phyloP scores from a whole-genome alignment of 1,140 invertebrate genomes.

The Drosophila repletoides region DNA sequence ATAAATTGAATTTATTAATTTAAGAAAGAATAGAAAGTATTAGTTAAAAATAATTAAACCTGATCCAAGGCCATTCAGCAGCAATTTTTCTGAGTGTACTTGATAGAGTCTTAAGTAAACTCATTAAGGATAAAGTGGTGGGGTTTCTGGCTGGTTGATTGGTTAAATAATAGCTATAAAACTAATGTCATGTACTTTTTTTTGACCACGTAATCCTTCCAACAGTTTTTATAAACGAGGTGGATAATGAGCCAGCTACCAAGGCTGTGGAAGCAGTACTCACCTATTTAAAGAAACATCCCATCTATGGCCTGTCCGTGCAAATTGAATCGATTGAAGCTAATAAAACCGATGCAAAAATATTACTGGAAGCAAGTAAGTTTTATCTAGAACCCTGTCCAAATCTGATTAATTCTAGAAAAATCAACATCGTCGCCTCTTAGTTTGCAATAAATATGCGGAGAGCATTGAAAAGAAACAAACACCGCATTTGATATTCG shows the following conservation, averaged over 20 bases:
- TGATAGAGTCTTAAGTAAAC: constrained; percentile 50
- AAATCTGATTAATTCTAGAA: neutral
- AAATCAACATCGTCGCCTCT: neutral
- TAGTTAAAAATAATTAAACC: neutral
- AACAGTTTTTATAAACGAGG: constrained; percentile 88
- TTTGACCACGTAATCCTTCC: constrained; percentile 3
- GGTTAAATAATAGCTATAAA: constrained; percentile 16
- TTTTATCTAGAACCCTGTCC: neutral
- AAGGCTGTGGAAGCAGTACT: constrained; percentile 87
- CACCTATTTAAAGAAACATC: constrained; percentile 87
- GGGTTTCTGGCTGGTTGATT: neutral
- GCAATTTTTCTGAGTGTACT: no score
- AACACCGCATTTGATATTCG: constrained; percentile 90
- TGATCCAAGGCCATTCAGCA: no score
- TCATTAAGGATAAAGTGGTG: constrained; percentile 43
- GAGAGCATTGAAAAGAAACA: constrained; percentile 85
- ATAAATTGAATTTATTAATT: no score
- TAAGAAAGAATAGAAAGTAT: neutral
- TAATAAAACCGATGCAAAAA: constrained; percentile 87
- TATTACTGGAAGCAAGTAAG: constrained; percentile 86
- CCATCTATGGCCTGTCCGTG: constrained; percentile 86
- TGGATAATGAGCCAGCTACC: constrained; percentile 86
- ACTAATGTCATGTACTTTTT: constrained; percentile 28
- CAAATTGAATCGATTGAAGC: constrained; percentile 85
- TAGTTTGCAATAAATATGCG: constrained; percentile 88